Conservation (phyloP, 1,140 invertebrate species). For the Ostrea edulis region DNA sequence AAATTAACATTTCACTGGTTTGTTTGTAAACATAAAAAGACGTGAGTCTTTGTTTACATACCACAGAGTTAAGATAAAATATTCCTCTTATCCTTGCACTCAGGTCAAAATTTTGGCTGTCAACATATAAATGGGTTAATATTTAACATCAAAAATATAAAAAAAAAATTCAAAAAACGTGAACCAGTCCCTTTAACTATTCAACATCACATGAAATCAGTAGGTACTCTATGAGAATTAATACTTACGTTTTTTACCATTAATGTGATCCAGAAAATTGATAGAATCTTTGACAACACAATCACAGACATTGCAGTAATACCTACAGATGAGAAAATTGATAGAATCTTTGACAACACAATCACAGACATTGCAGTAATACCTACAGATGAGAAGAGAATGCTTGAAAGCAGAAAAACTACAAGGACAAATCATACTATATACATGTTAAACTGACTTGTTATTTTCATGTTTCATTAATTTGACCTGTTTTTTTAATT, state of each 20-base stretch:
- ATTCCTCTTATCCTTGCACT: too few species aligned
- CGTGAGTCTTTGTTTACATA: too few species aligned
- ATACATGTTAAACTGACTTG: neutral
- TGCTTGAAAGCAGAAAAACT: neutral
- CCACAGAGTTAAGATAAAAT: too few species aligned
- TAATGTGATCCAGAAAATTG: slow-evolving; percentile 99
- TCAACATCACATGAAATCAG: too few species aligned
- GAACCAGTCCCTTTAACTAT: too few species aligned
- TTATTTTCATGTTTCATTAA: neutral
- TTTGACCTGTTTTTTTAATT: neutral
- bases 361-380: slow-evolving; percentile 99
- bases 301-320: slow-evolving; percentile 99
- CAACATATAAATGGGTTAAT: too few species aligned
- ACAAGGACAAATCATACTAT: neutral
- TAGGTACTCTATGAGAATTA: too few species aligned
- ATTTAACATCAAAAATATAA: too few species aligned
- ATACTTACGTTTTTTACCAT: slow-evolving; percentile 96
- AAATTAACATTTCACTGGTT: too few species aligned
- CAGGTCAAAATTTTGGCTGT: too few species aligned
- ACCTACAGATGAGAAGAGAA: slow-evolving; percentile 79
- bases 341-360: slow-evolving; percentile 99
- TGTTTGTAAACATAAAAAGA: too few species aligned
- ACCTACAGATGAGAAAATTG: slow-evolving; percentile 88
- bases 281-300: slow-evolving; percentile 99
- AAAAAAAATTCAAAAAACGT: too few species aligned